Percentiles rank a stretch among this genome's conserved stretches.
Conservation (phyloP, 2,113 vertebrate genomes). For the Planiliza haematocheilus region DNA sequence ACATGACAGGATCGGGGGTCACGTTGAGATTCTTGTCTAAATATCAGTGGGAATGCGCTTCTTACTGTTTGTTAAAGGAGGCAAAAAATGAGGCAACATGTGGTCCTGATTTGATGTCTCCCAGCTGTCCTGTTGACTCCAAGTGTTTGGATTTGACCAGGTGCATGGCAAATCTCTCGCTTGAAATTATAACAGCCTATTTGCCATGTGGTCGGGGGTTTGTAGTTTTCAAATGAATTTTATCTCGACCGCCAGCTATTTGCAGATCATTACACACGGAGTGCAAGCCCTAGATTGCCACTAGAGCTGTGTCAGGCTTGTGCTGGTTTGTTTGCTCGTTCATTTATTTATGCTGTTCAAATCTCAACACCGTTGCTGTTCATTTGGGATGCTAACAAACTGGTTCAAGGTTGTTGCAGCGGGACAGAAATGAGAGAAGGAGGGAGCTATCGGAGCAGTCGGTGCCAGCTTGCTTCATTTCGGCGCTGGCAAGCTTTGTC, state of each 20-base stretch:
- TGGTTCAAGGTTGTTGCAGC: slow-evolving; percentile 75
- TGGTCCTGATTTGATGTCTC: slow-evolving; percentile 50
- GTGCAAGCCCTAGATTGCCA: slow-evolving; percentile 70
- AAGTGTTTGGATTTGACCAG: slow-evolving; percentile 60
- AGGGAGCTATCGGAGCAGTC: slow-evolving; percentile 29
- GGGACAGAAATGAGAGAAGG: slow-evolving; percentile 31
- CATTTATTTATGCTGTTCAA: slow-evolving; percentile 81
- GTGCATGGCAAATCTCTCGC: slow-evolving; percentile 60
- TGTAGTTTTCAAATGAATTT: slow-evolving; percentile 75
- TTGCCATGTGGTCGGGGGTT: slow-evolving; percentile 69
- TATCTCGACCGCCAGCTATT: slow-evolving; percentile 80
- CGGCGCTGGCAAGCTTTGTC: slow-evolving; percentile 62
- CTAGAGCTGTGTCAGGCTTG: slow-evolving; percentile 59
- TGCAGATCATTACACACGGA: slow-evolving; percentile 79
- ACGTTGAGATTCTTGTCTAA: too few species aligned
- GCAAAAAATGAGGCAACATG: slow-evolving; percentile 42
- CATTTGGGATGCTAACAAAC: slow-evolving; percentile 78
- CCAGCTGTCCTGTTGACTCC: slow-evolving; percentile 63
- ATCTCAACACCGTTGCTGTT: slow-evolving; percentile 66
- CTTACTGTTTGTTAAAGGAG: not conserved
- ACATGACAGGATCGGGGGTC: not conserved
- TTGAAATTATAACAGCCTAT: slow-evolving; percentile 64
- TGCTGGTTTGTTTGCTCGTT: slow-evolving; percentile 77
- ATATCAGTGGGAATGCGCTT: not conserved
- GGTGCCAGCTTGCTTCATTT: slow-evolving; percentile 71